phyloP scores from a whole-genome alignment of 2,797 vertebrate species.

The Chrosomus eos region DNA sequence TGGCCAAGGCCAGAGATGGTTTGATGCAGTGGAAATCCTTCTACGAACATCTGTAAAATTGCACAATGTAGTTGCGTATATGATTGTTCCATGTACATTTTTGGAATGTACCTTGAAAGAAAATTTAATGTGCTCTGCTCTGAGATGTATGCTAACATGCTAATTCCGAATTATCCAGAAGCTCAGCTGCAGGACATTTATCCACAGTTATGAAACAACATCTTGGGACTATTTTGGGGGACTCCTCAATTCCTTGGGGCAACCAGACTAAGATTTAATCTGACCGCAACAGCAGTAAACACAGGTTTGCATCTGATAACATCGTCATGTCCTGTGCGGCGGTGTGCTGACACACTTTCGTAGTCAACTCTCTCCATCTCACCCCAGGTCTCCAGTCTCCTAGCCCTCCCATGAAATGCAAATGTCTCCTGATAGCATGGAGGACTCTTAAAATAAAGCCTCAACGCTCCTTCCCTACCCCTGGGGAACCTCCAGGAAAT shows the following conservation, averaged over 20 bases:
- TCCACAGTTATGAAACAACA: constrained; percentile 1
- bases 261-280: not conserved
- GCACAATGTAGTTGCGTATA: not conserved
- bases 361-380: constrained; percentile 50
- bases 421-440: constrained; percentile 66
- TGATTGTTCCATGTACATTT: not conserved
- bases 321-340: constrained; percentile 23
- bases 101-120: not conserved
- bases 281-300: constrained; percentile 31
- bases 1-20: not conserved
- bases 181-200: not conserved
- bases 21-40: constrained; percentile 5
- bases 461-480: constrained; percentile 42
- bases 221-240: not conserved
- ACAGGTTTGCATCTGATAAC: constrained; percentile 1
- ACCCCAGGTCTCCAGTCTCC: constrained; percentile 48
- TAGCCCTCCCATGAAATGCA: constrained; percentile 67
- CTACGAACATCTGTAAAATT: not conserved
- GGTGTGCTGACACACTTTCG: constrained; percentile 43
- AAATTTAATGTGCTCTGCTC: not conserved
- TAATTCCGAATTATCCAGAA: constrained; percentile 8
- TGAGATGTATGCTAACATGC: not conserved
- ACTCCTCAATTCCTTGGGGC: not conserved
- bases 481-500: constrained; percentile 48
- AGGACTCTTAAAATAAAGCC: constrained; percentile 72